Base-by-base conservation (phyloP, 1,140 invertebrate species). In the Polypedilum pembai region DNA sequence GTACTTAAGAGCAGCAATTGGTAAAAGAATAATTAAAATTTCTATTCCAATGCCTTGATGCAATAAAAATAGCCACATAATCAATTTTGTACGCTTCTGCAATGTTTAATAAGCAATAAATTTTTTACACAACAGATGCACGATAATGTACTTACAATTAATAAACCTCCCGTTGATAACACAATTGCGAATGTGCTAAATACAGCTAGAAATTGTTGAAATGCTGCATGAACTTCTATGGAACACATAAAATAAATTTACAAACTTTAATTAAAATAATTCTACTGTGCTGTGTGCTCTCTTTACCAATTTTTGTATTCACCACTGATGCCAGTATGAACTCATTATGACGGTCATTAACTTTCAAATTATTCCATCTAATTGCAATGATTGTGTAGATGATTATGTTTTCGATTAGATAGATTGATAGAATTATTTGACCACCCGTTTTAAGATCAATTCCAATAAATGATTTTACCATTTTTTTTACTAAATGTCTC, bases 1-100 rank as follows among this genome's bases (percentile, higher is more conserved):
- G n/a, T 8, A 56, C n/a, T 56, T 56, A 15, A n/a, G 12, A 1
- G 45, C 45, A 0, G 15, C 10, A 4, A 56, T n/a, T 15, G 45
- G 45, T n/a, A 56, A 12, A 0, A 56, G 45, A 56, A 56, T 56
- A 56, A 56, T 56, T 56, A 56, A 56, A 56, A 56, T 56, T 56
- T 56, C 45, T n/a, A 56, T 56, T 56, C 45, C 45, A 56, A 56
- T 56, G 45, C 45, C 45, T 56, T 56, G 45, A 56, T 56, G 45
- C 3, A 56, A 56, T n/a, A 56, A 56, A 15, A 15, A 56, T 4
- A 56, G 15, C 45, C 45, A 56, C 12, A 56, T 15, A n/a, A 56
- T 56, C 12, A 56, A 56, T n/a, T 56, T 56, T 56, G 45, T 56
- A 15, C 45, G 7, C 45, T 56, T 56, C 45, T 56, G 45, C 4